Evolutionary conservation across 2,113 vertebrate genomes (phyloP), one percentile per base, ranked within the genome.

Genomic region (Sisor rabdophorus): DNA sequence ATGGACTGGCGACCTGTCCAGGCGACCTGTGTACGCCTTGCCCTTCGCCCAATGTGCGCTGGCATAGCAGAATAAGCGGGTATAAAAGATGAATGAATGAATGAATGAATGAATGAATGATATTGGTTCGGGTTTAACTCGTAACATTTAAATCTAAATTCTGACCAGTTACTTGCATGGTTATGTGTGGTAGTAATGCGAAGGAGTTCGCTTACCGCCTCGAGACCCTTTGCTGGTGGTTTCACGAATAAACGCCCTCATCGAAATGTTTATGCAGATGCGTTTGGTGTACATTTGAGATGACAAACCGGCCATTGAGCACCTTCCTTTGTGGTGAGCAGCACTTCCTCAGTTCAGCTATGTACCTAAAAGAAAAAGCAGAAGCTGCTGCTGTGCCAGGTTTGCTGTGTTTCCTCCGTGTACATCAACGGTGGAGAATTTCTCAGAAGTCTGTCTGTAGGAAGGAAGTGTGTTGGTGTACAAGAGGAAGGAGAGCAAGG

Each of bases 401-500:
- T 17, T 58, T 44, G 13, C 19, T 40, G 20, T 58, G 30, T 44
- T 67, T 67, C 61, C 32, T 6, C 15, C 13, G 6, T 63, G 59
- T 15, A n/a, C 8, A 64, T 63, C 61, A 76, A 54, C 53, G 58
- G 36, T 56, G 22, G 53, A 36, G 40, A 8, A 17, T 77, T 76
- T 77, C 75, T 77, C 65, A 52, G 65, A 77, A 70, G 26, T 19
- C 59, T 32, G 59, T 59, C 58, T 48, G 54, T 28, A 70, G 73
- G 56, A 80, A 76, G 79, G 79, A 80, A 75, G 73, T 72, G 56
- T 54, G 65, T 56, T n/a, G n/a, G 24, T 50, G 40, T 26, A 32
- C 40, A 16, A 28, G 19, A 22, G 64, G 54, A 56, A 48, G 26
- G 28, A 50, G 52, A 26, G 55, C n/a, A 4, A 44, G 40, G 36